These are phyloP conservation scores for Frieseomelitta varia DNA, from an alignment of 1,140 invertebrate species.

Conservation along the genomic window DNA sequence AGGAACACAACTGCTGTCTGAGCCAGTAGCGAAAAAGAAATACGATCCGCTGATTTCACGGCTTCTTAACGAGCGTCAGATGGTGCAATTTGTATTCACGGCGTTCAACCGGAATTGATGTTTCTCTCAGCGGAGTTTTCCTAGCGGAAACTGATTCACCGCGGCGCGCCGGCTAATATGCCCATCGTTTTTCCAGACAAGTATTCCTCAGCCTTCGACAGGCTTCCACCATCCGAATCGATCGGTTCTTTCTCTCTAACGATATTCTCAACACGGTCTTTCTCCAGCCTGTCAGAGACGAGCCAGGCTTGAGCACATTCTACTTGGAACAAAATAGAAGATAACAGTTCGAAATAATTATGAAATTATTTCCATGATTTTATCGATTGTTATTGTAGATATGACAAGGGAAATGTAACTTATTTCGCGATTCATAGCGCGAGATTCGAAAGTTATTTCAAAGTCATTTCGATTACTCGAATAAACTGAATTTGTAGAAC, in stretches of 20 bases:
- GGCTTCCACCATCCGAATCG: conserved; percentile 12
- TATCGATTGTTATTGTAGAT: no score
- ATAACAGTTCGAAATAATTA: no score
- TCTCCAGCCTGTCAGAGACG: background rate
- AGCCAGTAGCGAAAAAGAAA: background rate
- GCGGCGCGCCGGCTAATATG: conserved; percentile 39
- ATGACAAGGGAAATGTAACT: no score
- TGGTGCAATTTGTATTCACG: conserved; percentile 20
- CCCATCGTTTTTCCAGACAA: conserved; percentile 36
- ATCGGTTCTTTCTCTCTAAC: background rate
- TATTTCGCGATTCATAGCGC: no score
- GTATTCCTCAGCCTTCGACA: conserved; percentile 22
- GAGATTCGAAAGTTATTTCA: no score
- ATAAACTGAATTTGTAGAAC: no score
- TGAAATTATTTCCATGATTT: no score
- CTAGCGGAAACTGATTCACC: conserved; percentile 15
- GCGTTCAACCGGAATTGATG: background rate
- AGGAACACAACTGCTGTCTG: background rate
- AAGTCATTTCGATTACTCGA: no score
- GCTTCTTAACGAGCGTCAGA: conserved; percentile 20
- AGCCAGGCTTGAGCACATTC: background rate
- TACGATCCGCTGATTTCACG: conserved; percentile 5
- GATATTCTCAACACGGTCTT: conserved; percentile 37
- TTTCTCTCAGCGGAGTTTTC: conserved; percentile 16
- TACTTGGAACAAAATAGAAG: no score